These are phyloP conservation scores for Ophioninae sp. DNA, from an alignment of 2,888 invertebrate genomes.

Conservation along the genomic window DNA sequence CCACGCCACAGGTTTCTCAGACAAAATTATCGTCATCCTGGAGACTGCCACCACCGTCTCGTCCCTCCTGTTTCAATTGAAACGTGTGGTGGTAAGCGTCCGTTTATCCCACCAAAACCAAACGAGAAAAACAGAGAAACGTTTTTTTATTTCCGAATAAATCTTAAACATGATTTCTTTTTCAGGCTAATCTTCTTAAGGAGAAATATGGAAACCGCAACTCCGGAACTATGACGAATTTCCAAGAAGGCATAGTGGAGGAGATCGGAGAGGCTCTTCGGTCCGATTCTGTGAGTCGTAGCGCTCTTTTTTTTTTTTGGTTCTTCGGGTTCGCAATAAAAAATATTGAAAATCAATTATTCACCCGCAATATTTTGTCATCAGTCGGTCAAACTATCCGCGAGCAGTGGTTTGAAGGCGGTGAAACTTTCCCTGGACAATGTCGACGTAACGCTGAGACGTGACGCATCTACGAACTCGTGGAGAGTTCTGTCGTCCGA, in stretches of 20 bases:
- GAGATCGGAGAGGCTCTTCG: conserved; percentile 70
- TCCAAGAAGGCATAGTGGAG: conserved; percentile 63
- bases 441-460: conserved; percentile 70
- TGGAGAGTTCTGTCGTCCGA: conserved; percentile 72
- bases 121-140: neutral
- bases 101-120: neutral
- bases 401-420: conserved; percentile 66
- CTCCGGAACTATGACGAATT: neutral
- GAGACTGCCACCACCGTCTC: conserved; percentile 68
- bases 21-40: conserved; percentile 65
- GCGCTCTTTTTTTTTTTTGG: neutral
- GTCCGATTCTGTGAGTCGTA: conserved; percentile 68
- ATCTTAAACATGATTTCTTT: neutral
- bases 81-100: conserved; percentile 67
- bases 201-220: conserved; percentile 35
- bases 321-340: too few relatives aligned
- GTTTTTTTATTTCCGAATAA: neutral
- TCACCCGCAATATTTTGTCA: conserved; percentile 27
- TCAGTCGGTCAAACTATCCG: conserved; percentile 69
- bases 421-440: conserved; percentile 71
- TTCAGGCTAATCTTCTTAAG: conserved; percentile 54
- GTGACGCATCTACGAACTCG: conserved; percentile 54
- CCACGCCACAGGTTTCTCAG: conserved; percentile 65
- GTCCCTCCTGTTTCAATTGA: conserved; percentile 72
- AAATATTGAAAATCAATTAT: conserved; percentile 1